These are phyloP conservation scores for Mus caroli DNA, from an alignment of 2,797 vertebrate genomes.

Conservation along the genomic window DNA sequence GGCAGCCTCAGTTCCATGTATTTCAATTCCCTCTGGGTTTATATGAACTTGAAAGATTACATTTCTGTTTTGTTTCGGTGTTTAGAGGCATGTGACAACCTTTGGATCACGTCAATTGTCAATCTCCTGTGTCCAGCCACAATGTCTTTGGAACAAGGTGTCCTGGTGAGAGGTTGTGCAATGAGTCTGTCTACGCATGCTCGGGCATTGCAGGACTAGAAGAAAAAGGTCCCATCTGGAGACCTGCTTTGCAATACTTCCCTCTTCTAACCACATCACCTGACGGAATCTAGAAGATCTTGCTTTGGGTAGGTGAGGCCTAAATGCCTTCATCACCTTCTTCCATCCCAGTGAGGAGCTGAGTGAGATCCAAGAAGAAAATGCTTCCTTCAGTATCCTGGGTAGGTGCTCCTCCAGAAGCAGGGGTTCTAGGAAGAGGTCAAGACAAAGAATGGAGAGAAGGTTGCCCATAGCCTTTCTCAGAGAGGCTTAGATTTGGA, in stretches of 20 bases:
- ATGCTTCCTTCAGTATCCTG: no score
- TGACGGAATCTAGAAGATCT: neutral
- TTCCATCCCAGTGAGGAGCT: neutral
- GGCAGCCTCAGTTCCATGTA: neutral
- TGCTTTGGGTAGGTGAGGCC: neutral
- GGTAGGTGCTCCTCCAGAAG: neutral
- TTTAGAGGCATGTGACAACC: neutral
- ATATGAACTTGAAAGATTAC: neutral
- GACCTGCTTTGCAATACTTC: neutral
- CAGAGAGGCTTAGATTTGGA: neutral
- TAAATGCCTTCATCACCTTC: neutral
- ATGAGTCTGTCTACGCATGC: neutral
- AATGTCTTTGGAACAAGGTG: neutral
- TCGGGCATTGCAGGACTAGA: neutral
- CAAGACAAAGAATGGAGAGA: neutral
- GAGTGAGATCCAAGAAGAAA: neutral
- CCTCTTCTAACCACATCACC: neutral
- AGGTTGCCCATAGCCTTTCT: rapidly evolving
- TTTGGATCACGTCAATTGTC: neutral
- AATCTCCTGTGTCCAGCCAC: neutral
- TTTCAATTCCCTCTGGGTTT: slow-evolving; percentile 19
- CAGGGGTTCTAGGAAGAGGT: neutral
- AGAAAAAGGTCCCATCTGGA: neutral
- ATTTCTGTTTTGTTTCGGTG: neutral
- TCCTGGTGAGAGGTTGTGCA: neutral